phyloP scores from a whole-genome alignment of 35 echinoderm and acorn worm genomes.

The Chiridota heheva region DNA sequence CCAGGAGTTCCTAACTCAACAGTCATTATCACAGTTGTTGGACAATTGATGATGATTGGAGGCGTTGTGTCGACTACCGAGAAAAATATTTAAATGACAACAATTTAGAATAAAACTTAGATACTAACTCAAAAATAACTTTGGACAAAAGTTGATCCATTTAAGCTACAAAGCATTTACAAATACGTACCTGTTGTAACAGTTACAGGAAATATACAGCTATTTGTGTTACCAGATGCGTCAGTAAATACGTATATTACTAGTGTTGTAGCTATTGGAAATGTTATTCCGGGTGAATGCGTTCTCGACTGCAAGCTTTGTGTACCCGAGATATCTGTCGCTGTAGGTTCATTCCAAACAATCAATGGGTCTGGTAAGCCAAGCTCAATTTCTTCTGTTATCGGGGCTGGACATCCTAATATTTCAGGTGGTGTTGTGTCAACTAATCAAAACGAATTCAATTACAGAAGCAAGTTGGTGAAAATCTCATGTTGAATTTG shows the following conservation, averaged over 20 bases:
- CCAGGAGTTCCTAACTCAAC: constrained; percentile 28
- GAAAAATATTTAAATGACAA: too few species aligned
- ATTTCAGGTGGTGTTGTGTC: too few species aligned
- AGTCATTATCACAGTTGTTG: constrained; percentile 4
- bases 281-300: background rate
- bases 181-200: background rate
- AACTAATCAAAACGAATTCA: too few species aligned
- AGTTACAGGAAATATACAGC: background rate
- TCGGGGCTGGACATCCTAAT: too few species aligned
- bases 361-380: too few species aligned
- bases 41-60: constrained; percentile 36
- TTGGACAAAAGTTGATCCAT: too few species aligned
- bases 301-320: background rate
- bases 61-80: constrained; percentile 29
- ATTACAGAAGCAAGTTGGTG: too few species aligned
- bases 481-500: too few species aligned
- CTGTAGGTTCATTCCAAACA: constrained; percentile 17
- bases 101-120: too few species aligned
- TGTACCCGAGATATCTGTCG: background rate
- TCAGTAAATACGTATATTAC: constrained; percentile 12
- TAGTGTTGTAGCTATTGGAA: background rate
- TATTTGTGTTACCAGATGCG: background rate
- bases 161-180: too few species aligned
- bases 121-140: too few species aligned
- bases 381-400: too few species aligned